Base-by-base conservation (phyloP, 2,797 vertebrate species). In the Dromococcyx pavoninus region DNA sequence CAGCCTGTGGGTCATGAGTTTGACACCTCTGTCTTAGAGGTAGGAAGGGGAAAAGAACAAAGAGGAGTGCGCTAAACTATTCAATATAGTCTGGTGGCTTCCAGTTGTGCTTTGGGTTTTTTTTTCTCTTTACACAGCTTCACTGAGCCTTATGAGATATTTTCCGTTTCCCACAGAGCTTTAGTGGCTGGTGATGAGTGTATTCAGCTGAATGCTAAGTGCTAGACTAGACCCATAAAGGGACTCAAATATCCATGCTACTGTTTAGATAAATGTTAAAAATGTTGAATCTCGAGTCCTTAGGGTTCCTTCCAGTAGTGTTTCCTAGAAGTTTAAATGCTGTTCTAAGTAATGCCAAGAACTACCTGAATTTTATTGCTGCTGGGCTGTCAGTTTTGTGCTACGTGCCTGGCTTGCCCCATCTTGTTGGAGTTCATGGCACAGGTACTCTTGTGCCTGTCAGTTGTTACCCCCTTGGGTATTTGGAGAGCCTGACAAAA, bases 61-160 rank as follows among this genome's bases (percentile, higher is more conserved):
- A 66, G 17, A 33, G 0, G 16, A 74, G 30, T 28, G 12, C 43
- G 33, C 9, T 0, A 1, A 19, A 18, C 8, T 44, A 2, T n/a
- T 33, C 7, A 11, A 7, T 91, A 7, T 2, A 35, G 28, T 70
- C 33, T 41, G 32, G 16, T 83, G 61, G 16, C 43, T 86, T 89
- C 44, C 18, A 62, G 1, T 39, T 62, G 9, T 24, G 3, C 24
- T 19, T 51, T 8, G 39, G 39, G 39, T 13, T 35, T 9, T 30
- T 41, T 41, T 39, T 41, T 19, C 6, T 28, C n/a, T 70, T 41
- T 43, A 28, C 32, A 81, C 13, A 2, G 27, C 11, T 53, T 70
- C 35, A 56, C 11, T 64, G 33, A 81, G 39, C 24, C 12, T 69
- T 61, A 19, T 1, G 28, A 54, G 25, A 17, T 25, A 43, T 35